Conservation (phyloP, 1,140 invertebrate genomes). For the Dendrolimus punctatus region DNA sequence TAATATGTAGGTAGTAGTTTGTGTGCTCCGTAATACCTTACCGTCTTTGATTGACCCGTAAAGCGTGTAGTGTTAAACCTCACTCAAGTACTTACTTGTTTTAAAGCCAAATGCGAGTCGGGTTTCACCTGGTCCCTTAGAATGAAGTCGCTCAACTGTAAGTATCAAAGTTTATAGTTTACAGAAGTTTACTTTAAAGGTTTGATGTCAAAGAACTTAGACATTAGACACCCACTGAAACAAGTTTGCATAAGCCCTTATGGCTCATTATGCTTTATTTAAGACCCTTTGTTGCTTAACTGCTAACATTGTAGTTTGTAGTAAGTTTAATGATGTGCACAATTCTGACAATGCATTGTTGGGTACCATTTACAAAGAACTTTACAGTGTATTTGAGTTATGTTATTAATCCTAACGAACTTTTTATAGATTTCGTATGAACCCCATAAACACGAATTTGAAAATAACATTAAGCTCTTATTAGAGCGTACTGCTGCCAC, state of each 20-base stretch:
- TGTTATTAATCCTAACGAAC: no score
- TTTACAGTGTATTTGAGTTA: no score
- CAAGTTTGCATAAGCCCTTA: slow-evolving; percentile 11
- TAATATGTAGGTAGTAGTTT: neutral
- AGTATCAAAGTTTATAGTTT: slow-evolving; percentile 4
- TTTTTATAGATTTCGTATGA: no score
- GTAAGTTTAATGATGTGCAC: slow-evolving; percentile 2
- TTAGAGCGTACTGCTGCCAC: no score
- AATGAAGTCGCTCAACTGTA: neutral
- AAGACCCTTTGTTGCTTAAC: slow-evolving; percentile 27
- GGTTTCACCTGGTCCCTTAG: no score
- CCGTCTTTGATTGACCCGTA: neutral
- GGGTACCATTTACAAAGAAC: no score
- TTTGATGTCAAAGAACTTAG: slow-evolving; percentile 17
- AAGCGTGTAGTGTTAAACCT: no score
- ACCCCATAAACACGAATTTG: no score
- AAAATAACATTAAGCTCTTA: no score
- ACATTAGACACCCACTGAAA: slow-evolving; percentile 22
- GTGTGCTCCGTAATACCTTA: neutral
- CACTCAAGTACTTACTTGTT: no score
- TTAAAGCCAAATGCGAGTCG: no score
- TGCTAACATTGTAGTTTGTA: slow-evolving; percentile 14
- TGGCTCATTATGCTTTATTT: slow-evolving; percentile 32
- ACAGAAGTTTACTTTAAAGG: neutral
- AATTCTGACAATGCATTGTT: neutral